phyloP scores from a whole-genome alignment of 2,888 invertebrate genomes.

The Blastobasis lacticolella region DNA sequence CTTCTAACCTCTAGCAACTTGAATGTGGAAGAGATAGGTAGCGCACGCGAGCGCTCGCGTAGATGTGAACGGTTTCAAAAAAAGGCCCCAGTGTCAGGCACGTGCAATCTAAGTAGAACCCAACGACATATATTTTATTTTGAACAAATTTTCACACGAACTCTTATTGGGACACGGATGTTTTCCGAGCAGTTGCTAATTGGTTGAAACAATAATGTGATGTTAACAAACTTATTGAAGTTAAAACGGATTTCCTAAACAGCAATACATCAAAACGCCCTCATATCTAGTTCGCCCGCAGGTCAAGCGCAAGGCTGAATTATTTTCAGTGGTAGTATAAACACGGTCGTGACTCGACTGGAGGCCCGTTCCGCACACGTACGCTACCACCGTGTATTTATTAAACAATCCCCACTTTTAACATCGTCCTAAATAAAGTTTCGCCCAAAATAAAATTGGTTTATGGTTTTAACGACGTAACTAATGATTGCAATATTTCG shows the following conservation, averaged over 20 bases:
- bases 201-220: too few species aligned
- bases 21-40: too few species aligned
- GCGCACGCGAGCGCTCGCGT: too few species aligned
- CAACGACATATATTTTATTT: too few species aligned
- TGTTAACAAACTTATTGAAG: too few species aligned
- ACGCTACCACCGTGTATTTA: slow-evolving; percentile 2
- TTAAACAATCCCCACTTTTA: slow-evolving; percentile 16
- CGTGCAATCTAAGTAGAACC: too few species aligned
- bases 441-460: slow-evolving; percentile 9
- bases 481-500: slow-evolving; percentile 3
- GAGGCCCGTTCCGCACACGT: not conserved
- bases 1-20: too few species aligned
- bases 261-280: slow-evolving; percentile 2
- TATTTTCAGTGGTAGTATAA: slow-evolving; percentile 29
- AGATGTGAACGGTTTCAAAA: too few species aligned
- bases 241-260: not conserved
- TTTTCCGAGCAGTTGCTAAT: too few species aligned
- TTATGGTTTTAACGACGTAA: slow-evolving; percentile 3
- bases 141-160: too few species aligned
- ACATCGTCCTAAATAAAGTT: slow-evolving; percentile 8
- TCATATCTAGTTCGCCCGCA: slow-evolving; percentile 14
- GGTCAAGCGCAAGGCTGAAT: slow-evolving; percentile 44
- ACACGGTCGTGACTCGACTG: slow-evolving; percentile 16
- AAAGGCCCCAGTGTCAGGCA: too few species aligned
- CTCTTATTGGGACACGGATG: too few species aligned